phyloP scores from a whole-genome alignment of 2,888 invertebrate genomes.

The Calliopum simillimum region DNA sequence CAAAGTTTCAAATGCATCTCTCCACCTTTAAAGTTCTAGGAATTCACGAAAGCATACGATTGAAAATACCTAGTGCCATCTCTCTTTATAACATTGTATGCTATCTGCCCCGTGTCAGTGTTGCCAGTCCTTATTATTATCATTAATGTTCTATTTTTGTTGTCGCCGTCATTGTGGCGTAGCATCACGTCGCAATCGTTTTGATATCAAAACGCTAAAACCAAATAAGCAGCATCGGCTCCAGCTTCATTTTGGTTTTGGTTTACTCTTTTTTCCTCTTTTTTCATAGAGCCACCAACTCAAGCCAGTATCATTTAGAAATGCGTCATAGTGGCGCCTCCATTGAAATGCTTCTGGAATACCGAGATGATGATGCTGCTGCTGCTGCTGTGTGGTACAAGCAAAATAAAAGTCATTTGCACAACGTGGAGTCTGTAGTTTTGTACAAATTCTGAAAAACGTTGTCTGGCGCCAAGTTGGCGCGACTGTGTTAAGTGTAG shows the following conservation, averaged over 20 bases:
- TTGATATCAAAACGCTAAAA: background rate
- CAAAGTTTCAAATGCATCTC: background rate
- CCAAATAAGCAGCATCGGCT: no score
- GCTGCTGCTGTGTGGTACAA: background rate
- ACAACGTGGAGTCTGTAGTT: slow-evolving; percentile 23
- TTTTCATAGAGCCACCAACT: background rate
- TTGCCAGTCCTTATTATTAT: background rate
- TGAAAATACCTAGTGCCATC: background rate
- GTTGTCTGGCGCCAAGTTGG: slow-evolving; percentile 56
- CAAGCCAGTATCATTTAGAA: background rate
- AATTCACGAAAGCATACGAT: background rate
- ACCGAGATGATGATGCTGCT: background rate
- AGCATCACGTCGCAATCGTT: slow-evolving; percentile 17
- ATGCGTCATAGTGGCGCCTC: slow-evolving; percentile 14
- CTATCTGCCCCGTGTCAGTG: background rate
- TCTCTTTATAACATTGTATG: background rate
- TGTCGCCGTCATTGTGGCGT: background rate
- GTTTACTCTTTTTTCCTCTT: background rate
- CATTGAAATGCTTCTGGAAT: background rate
- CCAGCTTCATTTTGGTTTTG: background rate
- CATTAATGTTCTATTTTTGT: background rate
- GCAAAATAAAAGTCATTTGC: slow-evolving; percentile 27
- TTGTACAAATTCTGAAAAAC: slow-evolving; percentile 28
- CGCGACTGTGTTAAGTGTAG: slow-evolving; percentile 52
- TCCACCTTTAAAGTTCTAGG: background rate